Evolutionary conservation across 2,113 vertebrate species (phyloP).

Genomic region (Rhinolophus ferrumequinum): DNA sequence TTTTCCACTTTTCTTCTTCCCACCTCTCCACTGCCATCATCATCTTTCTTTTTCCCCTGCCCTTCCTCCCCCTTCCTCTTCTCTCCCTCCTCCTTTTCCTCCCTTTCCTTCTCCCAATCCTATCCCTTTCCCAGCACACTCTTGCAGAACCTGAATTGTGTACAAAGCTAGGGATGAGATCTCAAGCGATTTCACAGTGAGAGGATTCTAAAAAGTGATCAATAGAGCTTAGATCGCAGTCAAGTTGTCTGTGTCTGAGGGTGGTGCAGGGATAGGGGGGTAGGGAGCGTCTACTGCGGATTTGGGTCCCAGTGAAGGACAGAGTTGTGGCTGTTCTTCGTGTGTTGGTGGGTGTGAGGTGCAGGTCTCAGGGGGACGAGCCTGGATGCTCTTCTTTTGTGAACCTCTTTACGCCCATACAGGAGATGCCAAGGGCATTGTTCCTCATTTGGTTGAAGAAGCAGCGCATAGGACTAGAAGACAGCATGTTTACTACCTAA

Average conservation of each 20-base stretch:
- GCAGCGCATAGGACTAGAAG: not conserved
- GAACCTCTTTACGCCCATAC: not conserved
- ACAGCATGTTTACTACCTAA: slow-evolving; percentile 63
- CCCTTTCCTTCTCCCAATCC: not conserved
- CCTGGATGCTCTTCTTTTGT: not conserved
- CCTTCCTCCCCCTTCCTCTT: no score
- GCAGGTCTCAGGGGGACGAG: not conserved
- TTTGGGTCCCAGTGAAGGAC: not conserved
- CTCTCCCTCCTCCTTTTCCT: not conserved
- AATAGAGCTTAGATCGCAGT: not conserved
- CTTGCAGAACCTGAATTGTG: not conserved
- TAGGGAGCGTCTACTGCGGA: not conserved
- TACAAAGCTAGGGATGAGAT: not conserved
- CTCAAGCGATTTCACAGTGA: not conserved
- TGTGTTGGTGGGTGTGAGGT: not conserved
- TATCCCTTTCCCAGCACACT: not conserved
- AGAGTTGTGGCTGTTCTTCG: not conserved
- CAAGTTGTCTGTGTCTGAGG: not conserved
- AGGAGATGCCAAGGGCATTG: slow-evolving; percentile 37
- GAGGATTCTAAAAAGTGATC: not conserved
- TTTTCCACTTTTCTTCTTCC: not conserved
- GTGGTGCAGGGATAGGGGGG: not conserved
- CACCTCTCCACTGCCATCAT: not conserved
- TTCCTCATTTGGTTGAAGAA: not conserved
- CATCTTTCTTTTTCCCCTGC: not conserved